phyloP scores from a whole-genome alignment of 2,888 invertebrate genomes.

The Drosophila nr. fundita region DNA sequence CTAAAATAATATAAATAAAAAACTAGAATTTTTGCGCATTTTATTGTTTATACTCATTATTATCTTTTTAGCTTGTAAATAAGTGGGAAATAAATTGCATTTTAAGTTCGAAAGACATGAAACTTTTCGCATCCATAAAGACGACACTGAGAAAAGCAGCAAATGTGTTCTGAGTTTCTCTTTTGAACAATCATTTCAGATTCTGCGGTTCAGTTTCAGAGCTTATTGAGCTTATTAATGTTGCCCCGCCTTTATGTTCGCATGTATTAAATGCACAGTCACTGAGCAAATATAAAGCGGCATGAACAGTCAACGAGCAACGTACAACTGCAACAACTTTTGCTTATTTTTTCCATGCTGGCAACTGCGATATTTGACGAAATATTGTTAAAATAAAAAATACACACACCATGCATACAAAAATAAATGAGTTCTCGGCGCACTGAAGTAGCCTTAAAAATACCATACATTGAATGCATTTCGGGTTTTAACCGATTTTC shows the following conservation, averaged over 20 bases:
- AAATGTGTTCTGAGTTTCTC: not conserved
- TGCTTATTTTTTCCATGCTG: constrained; percentile 10
- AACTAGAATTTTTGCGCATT: not conserved
- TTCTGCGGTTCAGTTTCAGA: constrained; percentile 24
- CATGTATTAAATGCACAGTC: constrained; percentile 62
- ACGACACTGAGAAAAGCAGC: not conserved
- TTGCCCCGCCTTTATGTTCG: constrained; percentile 30
- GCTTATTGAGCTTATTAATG: constrained; percentile 6
- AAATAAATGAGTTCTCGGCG: constrained; percentile 20
- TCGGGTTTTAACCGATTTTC: constrained; percentile 38
- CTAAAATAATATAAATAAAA: not conserved
- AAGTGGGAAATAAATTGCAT: not conserved
- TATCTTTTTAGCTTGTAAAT: not conserved
- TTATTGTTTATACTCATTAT: not conserved
- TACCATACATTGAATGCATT: constrained; percentile 41
- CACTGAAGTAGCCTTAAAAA: constrained; percentile 45
- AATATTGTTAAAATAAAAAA: constrained; percentile 29
- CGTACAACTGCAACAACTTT: constrained; percentile 5
- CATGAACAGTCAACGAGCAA: constrained; percentile 25
- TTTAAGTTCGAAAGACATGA: not conserved
- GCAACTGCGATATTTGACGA: constrained; percentile 33
- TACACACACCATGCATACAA: constrained; percentile 5
- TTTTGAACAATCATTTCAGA: constrained; percentile 10
- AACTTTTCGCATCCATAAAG: not conserved
- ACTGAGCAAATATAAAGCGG: constrained; percentile 48